Evolutionary conservation across 2,888 invertebrate species (phyloP), one percentile per base, ranked within the genome.

Genomic region (Orchesella flavescens): DNA sequence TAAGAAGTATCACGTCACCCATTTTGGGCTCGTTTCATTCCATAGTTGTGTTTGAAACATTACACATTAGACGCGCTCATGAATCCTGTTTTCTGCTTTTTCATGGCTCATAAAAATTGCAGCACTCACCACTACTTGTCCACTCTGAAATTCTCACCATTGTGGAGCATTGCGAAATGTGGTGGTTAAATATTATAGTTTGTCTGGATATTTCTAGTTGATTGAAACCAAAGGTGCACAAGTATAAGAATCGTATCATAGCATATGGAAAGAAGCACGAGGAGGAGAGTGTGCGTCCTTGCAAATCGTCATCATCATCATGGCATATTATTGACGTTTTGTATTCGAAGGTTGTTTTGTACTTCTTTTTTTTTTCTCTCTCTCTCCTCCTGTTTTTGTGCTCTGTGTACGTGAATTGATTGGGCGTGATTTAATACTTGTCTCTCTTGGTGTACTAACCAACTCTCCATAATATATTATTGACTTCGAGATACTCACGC

Each of bases 351-450:
- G 75, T 71, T 81, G 71, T 49, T 23, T 68, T 71, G n/a, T 65
- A 9, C 44, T 5, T 49, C 46, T 21, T 49, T 21, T 68, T 49
- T 21, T 68, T 21, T 13, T 63, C 7, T 9, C 43, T 24, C 13
- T 17, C 43, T 15, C 21, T 69, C 69, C 43, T 23, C 24, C 17
- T 55, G 53, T 53, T 57, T n/a, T 17, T 53, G 43, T 46, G 13
- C 34, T 66, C 34, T 57, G 19, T 17, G 43, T 69, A 53, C 15
- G 46, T n/a, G 34, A 71, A 75, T 75, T 63, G 82, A 82, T 82
- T 75, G 75, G 82, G 75, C 82, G 82, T 82, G 82, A 82, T 82
- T 82, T 82, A 75, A 61, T 81, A 81, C 81, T 72, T 44, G 43
- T 49, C 17, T 69, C 17, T 69, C 49, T 44, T 69, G 24, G 17